Percentiles rank a stretch among this genome's conserved stretches.
phyloP scores from a whole-genome alignment of 35 echinoderm and acorn worm species.

The Hemicentrotus pulcherrimus region DNA sequence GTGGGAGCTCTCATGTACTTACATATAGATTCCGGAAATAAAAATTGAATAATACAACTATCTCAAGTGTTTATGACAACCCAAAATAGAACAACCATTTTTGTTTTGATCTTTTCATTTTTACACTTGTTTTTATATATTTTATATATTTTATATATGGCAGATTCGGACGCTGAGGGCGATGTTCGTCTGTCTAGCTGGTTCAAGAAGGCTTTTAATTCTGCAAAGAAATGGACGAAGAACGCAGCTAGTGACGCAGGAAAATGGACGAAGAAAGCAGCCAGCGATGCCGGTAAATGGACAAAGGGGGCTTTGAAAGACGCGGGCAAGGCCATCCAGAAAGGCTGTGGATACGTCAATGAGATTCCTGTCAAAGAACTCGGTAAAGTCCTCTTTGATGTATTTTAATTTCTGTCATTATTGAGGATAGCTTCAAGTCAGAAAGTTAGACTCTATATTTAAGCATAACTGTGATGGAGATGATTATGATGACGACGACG shows the following conservation, averaged over 20 bases:
- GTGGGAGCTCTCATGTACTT: too few relatives aligned
- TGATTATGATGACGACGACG: slow-evolving; percentile 24
- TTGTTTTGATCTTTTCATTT: too few relatives aligned
- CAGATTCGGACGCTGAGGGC: too few relatives aligned
- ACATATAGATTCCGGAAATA: too few relatives aligned
- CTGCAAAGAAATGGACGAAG: background rate
- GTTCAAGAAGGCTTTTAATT: background rate
- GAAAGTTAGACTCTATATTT: too few relatives aligned
- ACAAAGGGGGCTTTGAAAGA: background rate
- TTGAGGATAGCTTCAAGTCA: background rate
- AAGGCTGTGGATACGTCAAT: background rate
- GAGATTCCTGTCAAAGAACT: background rate
- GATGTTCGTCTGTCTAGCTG: background rate
- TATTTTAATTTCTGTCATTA: too few relatives aligned
- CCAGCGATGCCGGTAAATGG: background rate
- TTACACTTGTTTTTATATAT: too few relatives aligned
- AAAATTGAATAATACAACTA: too few relatives aligned
- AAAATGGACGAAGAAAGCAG: background rate
- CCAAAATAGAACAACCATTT: too few relatives aligned
- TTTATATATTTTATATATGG: too few relatives aligned
- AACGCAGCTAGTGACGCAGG: background rate
- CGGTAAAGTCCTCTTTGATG: background rate
- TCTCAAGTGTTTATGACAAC: too few relatives aligned
- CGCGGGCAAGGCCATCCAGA: background rate
- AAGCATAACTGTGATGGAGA: background rate